A percentile compares a stretch with the other conserved stretches of the same genome.
Conservation (phyloP, 92 coral and sea anemone genomes). For the Plumapathes pennacea region DNA sequence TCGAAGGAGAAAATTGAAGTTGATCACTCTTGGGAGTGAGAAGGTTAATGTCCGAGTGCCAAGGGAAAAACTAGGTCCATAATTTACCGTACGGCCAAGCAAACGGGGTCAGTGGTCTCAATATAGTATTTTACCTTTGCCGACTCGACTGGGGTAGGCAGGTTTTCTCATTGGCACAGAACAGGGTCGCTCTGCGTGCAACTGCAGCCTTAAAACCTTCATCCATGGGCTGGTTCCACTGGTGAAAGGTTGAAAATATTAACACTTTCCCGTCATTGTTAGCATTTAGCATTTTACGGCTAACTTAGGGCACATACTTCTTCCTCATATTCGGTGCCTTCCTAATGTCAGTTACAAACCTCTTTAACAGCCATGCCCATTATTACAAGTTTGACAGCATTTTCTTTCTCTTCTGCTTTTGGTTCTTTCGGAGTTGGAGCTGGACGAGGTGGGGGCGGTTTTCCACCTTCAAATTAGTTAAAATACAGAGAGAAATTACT, state of each 20-base stretch:
- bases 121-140: no score
- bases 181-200: not conserved
- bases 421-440: constrained; percentile 4
- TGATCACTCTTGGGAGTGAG: no score
- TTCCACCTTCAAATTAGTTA: not conserved
- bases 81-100: no score
- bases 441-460: constrained; percentile 10
- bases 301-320: no score
- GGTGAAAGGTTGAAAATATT: not conserved
- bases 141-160: not conserved
- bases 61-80: no score
- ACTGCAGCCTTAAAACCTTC: constrained; percentile 3
- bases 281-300: no score
- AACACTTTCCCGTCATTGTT: not conserved
- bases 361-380: not conserved
- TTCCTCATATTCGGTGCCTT: no score
- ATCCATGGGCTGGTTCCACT: constrained; percentile 1
- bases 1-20: no score
- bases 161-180: not conserved
- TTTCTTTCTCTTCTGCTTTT: not conserved
- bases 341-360: no score
- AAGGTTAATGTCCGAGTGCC: no score
- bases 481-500: no score
- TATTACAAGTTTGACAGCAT: not conserved
- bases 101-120: no score